Evolutionary conservation across 2,888 invertebrate genomes (phyloP).

Genomic region (Antheraea assamensis): DNA sequence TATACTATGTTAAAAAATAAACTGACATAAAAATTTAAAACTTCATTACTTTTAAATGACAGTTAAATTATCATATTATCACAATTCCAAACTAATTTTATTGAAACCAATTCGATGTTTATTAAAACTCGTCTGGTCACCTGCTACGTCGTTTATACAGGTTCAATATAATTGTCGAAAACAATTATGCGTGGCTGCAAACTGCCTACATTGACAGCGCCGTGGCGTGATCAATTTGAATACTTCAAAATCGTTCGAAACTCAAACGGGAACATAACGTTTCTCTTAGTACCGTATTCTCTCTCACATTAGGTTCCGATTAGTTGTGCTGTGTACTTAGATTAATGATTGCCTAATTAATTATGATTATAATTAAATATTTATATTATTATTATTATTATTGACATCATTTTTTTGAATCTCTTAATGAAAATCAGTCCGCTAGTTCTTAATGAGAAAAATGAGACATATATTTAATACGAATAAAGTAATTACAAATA

Average conservation of each 20-base stretch:
- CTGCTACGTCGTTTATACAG: not conserved
- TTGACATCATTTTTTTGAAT: constrained; percentile 47
- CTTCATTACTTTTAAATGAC: not conserved
- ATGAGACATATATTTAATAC: constrained; percentile 57
- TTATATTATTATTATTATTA: constrained; percentile 38
- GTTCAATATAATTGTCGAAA: not conserved
- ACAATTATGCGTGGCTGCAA: not conserved
- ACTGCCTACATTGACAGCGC: not conserved
- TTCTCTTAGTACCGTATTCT: constrained; percentile 64
- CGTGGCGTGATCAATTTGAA: not conserved
- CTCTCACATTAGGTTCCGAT: constrained; percentile 73
- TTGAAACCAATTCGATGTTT: not conserved
- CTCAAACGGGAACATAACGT: constrained; percentile 25
- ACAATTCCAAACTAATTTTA: not conserved
- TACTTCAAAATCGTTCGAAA: constrained; percentile 14
- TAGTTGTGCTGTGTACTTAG: constrained; percentile 82
- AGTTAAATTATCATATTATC: not conserved
- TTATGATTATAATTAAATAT: constrained; percentile 29
- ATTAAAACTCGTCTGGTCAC: not conserved
- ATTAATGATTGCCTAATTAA: constrained; percentile 58
- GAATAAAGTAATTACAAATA: constrained; percentile 39
- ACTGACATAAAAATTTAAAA: no score
- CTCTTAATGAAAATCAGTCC: constrained; percentile 75
- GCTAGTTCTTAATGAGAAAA: constrained; percentile 65
- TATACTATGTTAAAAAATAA: no score